phyloP scores from a whole-genome alignment of 2,797 vertebrate genomes.

The Clarias pachynema region DNA sequence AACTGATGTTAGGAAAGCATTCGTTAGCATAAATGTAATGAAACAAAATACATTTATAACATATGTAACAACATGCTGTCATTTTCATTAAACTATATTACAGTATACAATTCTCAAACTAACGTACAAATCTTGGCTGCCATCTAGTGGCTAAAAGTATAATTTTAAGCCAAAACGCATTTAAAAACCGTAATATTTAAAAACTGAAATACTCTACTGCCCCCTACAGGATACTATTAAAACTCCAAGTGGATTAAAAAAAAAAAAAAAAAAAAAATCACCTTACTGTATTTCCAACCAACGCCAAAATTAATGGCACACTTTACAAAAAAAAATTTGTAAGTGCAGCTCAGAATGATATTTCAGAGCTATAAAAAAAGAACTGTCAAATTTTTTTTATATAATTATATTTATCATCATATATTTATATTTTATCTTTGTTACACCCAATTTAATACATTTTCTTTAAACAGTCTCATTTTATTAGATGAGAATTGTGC shows the following conservation, averaged over 20 bases:
- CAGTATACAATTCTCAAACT: not conserved
- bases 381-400: too few species aligned
- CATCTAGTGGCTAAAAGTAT: conserved; percentile 13
- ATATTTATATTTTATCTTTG: too few species aligned
- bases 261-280: too few species aligned
- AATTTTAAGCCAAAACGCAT: not conserved
- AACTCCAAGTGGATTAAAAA: not conserved
- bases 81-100: not conserved
- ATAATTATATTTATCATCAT: too few species aligned
- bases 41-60: not conserved
- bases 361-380: too few species aligned
- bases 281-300: not conserved
- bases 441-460: not conserved
- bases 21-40: not conserved
- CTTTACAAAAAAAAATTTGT: not conserved
- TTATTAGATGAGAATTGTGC: not conserved
- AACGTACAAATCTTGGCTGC: not conserved
- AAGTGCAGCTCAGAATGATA: not conserved
- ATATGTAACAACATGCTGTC: not conserved
- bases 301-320: not conserved
- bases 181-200: not conserved
- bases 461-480: not conserved
- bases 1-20: not conserved
- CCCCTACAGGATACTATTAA: conserved; percentile 19
- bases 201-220: not conserved